Evolutionary conservation across 2,797 vertebrate species (phyloP).

Genomic region (Zalophus californianus): DNA sequence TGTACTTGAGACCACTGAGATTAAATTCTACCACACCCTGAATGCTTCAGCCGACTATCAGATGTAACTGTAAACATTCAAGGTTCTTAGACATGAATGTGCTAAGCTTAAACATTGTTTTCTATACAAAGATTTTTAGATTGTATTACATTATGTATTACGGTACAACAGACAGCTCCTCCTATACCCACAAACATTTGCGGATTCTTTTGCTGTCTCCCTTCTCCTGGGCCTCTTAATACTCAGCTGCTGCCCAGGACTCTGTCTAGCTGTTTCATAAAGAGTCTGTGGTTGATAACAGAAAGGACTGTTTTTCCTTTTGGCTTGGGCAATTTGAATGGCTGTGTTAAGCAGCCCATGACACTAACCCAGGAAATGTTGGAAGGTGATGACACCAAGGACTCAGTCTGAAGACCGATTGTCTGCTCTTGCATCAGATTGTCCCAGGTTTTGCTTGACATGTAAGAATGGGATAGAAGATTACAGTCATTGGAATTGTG

Average conservation of each 20-base stretch:
- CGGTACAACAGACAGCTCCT: not conserved
- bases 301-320: not conserved
- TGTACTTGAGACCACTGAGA: conserved; percentile 13
- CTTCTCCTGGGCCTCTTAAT: conserved; percentile 11
- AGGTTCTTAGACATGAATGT: conserved; percentile 25
- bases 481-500: conserved; percentile 54
- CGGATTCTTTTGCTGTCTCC: conserved; percentile 35
- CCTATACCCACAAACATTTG: not conserved
- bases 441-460: not conserved
- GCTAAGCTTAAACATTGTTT: conserved; percentile 58
- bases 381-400: not conserved
- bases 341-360: not conserved
- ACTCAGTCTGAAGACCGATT: not conserved
- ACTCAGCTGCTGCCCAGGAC: not conserved
- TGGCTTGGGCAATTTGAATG: not conserved
- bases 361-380: conserved; percentile 25
- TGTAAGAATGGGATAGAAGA: not conserved
- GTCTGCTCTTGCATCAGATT: not conserved
- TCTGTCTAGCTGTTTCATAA: conserved; percentile 22
- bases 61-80: not conserved
- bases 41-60: not conserved
- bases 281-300: conserved; percentile 56
- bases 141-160: not conserved
- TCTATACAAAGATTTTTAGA: conserved; percentile 29
- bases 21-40: conserved; percentile 17